Evolutionary conservation across 2,888 invertebrate species (phyloP).

Genomic region (Brachypterus glaber): DNA sequence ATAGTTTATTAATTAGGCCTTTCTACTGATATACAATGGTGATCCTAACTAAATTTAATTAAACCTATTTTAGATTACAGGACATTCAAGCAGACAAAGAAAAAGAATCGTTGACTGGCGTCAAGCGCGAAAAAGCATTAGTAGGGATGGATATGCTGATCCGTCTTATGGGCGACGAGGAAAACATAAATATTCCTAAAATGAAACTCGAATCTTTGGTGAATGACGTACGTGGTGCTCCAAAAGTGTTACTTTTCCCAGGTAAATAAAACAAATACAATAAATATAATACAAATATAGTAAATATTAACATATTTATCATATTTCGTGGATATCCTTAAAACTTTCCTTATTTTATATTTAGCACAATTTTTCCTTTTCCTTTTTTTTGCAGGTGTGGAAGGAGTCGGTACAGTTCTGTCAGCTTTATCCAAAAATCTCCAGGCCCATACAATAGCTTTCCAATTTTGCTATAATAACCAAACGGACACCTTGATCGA

Average conservation of each 20-base stretch:
- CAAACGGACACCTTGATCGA: conserved; percentile 41
- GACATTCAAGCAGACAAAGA: conserved; percentile 45
- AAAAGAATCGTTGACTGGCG: conserved; percentile 33
- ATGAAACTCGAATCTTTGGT: conserved; percentile 30
- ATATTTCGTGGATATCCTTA: too few species aligned
- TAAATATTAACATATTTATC: too few species aligned
- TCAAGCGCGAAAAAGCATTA: conserved; percentile 12
- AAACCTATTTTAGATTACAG: conserved; percentile 36
- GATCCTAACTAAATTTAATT: neutral
- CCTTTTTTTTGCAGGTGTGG: conserved; percentile 59
- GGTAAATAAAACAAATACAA: too few species aligned
- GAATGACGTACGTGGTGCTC: too few species aligned
- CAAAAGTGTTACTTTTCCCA: too few species aligned
- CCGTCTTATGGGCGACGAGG: conserved; percentile 54
- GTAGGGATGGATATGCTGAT: conserved; percentile 49
- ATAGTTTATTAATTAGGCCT: too few species aligned
- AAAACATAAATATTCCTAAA: conserved; percentile 44
- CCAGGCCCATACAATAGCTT: conserved; percentile 44
- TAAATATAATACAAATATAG: too few species aligned
- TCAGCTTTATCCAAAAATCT: conserved; percentile 46
- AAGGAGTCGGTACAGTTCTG: conserved; percentile 52
- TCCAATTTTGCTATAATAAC: conserved; percentile 48
- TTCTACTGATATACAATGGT: too few species aligned
- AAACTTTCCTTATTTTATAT: too few species aligned
- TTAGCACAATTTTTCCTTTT: too few species aligned